Evolutionary conservation across 2,113 vertebrate genomes (phyloP).

Genomic region (Acinonyx jubatus): DNA sequence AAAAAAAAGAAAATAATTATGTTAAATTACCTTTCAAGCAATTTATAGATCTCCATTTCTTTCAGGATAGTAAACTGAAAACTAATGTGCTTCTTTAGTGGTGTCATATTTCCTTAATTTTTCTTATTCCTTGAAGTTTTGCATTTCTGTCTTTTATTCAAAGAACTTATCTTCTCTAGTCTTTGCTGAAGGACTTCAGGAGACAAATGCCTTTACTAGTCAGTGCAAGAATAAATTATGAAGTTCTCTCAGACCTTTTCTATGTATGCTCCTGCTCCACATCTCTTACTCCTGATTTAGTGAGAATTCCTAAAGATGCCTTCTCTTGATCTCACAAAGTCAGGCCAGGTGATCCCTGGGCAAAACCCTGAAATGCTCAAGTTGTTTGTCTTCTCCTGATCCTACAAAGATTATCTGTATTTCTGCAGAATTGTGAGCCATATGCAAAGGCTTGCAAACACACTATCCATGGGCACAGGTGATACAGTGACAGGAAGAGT

Average conservation of each 20-base stretch:
- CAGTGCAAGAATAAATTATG: background rate
- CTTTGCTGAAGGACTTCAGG: background rate
- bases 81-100: background rate
- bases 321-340: background rate
- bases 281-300: background rate
- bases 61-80: background rate
- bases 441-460: background rate
- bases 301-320: background rate
- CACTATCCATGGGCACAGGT: background rate
- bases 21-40: background rate
- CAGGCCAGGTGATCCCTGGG: background rate
- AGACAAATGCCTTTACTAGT: background rate
- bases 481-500: background rate
- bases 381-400: background rate
- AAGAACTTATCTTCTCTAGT: background rate
- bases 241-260: background rate
- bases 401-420: background rate
- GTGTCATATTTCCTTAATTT: background rate
- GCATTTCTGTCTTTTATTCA: background rate
- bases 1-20: background rate
- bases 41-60: background rate
- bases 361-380: background rate
- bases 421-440: background rate
- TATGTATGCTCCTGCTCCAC: background rate
- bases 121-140: background rate